A percentile compares a stretch with the other conserved stretches of the same genome.
Evolutionary conservation across 2,888 invertebrate genomes (phyloP).

Genomic region (Nesidiocoris tenuis): DNA sequence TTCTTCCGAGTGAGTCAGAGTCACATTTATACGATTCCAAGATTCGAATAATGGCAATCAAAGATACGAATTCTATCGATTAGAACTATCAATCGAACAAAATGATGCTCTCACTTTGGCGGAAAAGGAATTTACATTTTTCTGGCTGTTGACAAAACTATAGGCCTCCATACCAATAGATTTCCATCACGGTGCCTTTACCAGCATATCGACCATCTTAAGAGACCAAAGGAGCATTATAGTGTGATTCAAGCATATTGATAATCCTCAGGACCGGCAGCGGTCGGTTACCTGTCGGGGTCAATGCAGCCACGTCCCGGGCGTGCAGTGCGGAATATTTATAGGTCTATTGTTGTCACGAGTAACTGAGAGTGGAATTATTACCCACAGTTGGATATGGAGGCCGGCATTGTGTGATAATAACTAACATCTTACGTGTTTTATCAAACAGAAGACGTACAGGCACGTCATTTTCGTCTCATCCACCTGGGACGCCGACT

Average conservation of each 20-base stretch:
- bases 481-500: background rate
- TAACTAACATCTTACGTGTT: conserved; percentile 14
- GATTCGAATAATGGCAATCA: too few relatives aligned
- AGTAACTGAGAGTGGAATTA: background rate
- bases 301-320: background rate
- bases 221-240: background rate
- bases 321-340: conserved; percentile 8
- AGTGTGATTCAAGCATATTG: background rate
- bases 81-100: too few relatives aligned
- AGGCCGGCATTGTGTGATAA: conserved; percentile 24
- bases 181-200: too few relatives aligned
- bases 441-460: conserved; percentile 3
- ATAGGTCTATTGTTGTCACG: conserved; percentile 13
- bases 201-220: too few relatives aligned
- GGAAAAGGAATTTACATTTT: too few relatives aligned
- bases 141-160: too few relatives aligned
- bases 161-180: too few relatives aligned
- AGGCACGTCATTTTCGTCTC: conserved; percentile 11
- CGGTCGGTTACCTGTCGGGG: background rate
- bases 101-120: too few relatives aligned
- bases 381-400: background rate
- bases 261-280: background rate
- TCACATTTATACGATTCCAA: too few relatives aligned
- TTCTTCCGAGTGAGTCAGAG: too few relatives aligned
- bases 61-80: too few relatives aligned